Base-by-base conservation (phyloP, 2,888 invertebrate species). In the Drosophila kambysellisi region DNA sequence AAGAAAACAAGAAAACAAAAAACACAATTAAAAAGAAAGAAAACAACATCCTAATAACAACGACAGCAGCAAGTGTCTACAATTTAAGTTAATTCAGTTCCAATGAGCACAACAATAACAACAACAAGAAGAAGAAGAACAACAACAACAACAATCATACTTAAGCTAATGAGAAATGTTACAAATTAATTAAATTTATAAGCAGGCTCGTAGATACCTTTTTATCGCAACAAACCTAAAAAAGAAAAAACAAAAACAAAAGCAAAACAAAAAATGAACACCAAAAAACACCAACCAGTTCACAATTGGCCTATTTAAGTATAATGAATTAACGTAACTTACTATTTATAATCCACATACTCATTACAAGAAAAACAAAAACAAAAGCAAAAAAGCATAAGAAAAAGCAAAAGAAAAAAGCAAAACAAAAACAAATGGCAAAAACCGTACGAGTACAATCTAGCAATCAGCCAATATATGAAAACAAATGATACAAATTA, bases 71-170 rank as follows among this genome's bases (percentile, higher is more conserved):
- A 78, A 81, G 70, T 67, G 69, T 81, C 78, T 74, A 77, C 39
- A 69, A 50, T 70, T 74, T 81, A 74, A 79, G 74, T 74, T 81
- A 74, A 63, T 66, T 81, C 70, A 63, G 74, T 82, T 82, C 54
- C 39, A 75, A 63, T 46, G 67, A 79, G 71, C 76, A 79, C 79
- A 82, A 76, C 81, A 86, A 78, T 71, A 74, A 72, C 7, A 46
- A 79, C 79, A 85, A 79, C 79, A 85, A 75, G 62, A 81, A 83
- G 71, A 74, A 79, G 79, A 85, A 75, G 62, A 81, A 83, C 71
- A 74, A 79, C 79, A 85, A 79, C 79, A 85, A 75, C 64, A 81
- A 83, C 81, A 89, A 89, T 80, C 88, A 85, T 89, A 84, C 57
- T 76, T 89, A 87, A 86, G 83, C 80, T 73, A 84, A 74, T 65